Conservation (phyloP, 2,113 vertebrate species). For the Corapipo altera region DNA sequence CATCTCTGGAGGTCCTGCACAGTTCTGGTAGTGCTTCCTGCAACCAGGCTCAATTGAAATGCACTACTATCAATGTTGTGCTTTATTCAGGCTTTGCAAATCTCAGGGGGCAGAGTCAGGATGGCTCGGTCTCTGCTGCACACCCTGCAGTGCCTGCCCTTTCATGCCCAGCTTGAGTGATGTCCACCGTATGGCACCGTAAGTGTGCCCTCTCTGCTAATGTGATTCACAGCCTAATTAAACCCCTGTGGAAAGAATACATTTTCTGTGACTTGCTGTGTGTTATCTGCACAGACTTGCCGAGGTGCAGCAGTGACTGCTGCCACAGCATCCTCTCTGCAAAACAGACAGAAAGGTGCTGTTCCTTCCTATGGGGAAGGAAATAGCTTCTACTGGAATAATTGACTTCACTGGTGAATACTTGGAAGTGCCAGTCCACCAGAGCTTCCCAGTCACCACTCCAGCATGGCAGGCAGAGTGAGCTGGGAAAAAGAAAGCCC, state of each 20-base stretch:
- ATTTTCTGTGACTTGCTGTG: neutral
- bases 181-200: neutral
- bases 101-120: neutral
- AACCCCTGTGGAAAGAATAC: neutral
- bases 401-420: neutral
- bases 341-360: neutral
- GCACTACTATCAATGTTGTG: rapidly evolving
- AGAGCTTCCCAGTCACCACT: neutral
- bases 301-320: neutral
- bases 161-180: neutral
- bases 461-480: neutral
- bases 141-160: neutral
- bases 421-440: neutral
- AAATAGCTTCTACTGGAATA: neutral
- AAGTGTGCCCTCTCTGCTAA: neutral
- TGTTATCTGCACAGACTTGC: neutral
- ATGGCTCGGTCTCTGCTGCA: neutral
- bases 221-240: conserved; percentile 13
- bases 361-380: neutral
- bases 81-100: neutral
- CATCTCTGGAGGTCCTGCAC: neutral
- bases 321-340: neutral
- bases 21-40: neutral
- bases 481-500: neutral
- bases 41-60: rapidly evolving